These are phyloP conservation scores for Orientallactaga sibirica DNA, from an alignment of 2,797 vertebrate genomes.

Conservation along the genomic window DNA sequence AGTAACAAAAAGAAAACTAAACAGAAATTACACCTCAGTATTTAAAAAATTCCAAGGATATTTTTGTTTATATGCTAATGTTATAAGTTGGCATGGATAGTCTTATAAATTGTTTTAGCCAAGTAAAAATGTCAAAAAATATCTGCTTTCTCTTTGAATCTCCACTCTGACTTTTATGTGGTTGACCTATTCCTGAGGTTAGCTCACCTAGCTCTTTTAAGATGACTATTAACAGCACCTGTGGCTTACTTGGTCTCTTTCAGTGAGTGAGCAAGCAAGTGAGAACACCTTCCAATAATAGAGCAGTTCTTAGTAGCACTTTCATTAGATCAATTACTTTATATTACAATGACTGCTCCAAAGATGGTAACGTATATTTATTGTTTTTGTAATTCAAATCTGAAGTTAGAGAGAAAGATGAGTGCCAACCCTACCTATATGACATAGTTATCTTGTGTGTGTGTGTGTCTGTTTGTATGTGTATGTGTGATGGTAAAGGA, in stretches of 20 bases:
- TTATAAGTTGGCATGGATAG: neutral
- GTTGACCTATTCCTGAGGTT: neutral
- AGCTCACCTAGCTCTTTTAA: too few species aligned
- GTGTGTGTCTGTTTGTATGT: neutral
- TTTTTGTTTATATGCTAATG: neutral
- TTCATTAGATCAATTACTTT: constrained; percentile 23
- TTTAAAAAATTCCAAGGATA: constrained; percentile 48
- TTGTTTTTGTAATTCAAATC: neutral
- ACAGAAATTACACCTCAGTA: constrained; percentile 17
- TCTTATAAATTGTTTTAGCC: constrained; percentile 48
- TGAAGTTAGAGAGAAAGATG: neutral
- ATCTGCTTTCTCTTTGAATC: neutral
- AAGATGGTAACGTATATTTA: neutral
- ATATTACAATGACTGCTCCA: constrained; percentile 13
- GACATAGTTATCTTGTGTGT: neutral
- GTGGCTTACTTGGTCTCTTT: neutral
- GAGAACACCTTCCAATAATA: neutral
- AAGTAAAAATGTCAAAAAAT: constrained; percentile 15
- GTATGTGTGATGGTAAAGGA: neutral
- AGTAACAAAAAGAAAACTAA: constrained; percentile 16
- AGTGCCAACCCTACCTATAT: neutral
- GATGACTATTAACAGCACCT: too few species aligned
- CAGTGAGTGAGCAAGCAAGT: constrained; percentile 7
- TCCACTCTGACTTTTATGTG: neutral
- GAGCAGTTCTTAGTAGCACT: neutral